phyloP scores from a whole-genome alignment of 2,113 vertebrate species.

The Motacilla alba region DNA sequence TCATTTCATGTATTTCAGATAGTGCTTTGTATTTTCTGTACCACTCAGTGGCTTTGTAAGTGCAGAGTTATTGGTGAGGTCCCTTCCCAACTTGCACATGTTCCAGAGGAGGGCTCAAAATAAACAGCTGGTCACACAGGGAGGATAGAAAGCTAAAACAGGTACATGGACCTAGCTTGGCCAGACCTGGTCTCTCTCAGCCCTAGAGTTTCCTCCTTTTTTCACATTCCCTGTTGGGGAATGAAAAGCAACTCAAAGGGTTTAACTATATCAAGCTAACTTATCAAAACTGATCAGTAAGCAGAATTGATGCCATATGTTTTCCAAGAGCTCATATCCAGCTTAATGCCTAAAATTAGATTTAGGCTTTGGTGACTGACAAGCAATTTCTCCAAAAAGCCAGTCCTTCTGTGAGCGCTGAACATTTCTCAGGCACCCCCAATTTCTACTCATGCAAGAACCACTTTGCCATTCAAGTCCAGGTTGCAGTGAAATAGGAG shows the following conservation, averaged over 20 bases:
- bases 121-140: not conserved
- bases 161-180: not conserved
- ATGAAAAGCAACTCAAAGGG: not conserved
- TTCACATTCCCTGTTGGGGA: not conserved
- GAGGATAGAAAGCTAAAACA: not conserved
- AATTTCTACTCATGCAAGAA: not conserved
- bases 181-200: not conserved
- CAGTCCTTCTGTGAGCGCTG: not conserved
- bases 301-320: not conserved
- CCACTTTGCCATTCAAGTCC: not conserved
- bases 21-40: not conserved
- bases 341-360: not conserved
- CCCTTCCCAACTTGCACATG: not conserved
- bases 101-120: not conserved
- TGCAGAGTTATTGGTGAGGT: not conserved
- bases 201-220: not conserved
- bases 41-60: not conserved
- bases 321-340: not conserved
- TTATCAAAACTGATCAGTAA: not conserved
- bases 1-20: not conserved
- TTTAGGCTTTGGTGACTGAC: not conserved
- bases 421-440: not conserved
- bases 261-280: not conserved
- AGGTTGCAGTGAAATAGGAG: not conserved
- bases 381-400: not conserved